These are phyloP conservation scores for Aphis gossypii DNA, from an alignment of 1,140 invertebrate genomes.

Conservation along the genomic window DNA sequence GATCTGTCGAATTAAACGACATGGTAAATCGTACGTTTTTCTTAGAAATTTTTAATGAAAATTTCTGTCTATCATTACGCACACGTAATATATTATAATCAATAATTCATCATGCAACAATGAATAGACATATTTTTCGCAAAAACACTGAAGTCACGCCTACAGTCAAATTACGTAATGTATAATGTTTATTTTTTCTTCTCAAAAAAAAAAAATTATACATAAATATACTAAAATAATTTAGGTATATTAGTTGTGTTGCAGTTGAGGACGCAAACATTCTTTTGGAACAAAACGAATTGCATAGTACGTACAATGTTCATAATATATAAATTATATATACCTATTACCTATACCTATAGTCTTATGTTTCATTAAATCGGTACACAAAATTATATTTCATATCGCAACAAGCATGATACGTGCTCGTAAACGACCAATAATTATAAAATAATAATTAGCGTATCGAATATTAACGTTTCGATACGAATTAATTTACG, in stretches of 20 bases:
- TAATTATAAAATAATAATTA: constrained; percentile 45
- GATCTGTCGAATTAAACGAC: neutral
- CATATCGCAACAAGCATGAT: neutral
- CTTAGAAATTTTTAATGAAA: neutral
- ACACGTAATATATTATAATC: constrained; percentile 16
- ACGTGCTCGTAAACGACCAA: neutral
- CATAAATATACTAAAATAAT: neutral
- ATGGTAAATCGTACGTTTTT: neutral
- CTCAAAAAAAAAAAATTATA: neutral
- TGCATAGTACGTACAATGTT: neutral
- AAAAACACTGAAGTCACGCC: constrained; percentile 1
- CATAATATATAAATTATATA: neutral
- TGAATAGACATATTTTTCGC: constrained; percentile 12
- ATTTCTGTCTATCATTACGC: neutral
- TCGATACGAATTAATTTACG: constrained; percentile 15
- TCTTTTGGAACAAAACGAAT: neutral
- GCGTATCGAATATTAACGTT: neutral
- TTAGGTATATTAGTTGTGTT: neutral
- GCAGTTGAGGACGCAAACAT: neutral
- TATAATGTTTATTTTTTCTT: neutral
- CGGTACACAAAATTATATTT: neutral
- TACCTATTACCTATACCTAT: neutral
- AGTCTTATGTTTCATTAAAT: neutral
- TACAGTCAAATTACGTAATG: constrained; percentile 34
- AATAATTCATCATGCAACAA: constrained; percentile 44